Percentiles rank a stretch among this genome's conserved stretches.
These are phyloP conservation scores for Enteromius treurensis DNA, from an alignment of 2,797 vertebrate species.

Conservation along the genomic window DNA sequence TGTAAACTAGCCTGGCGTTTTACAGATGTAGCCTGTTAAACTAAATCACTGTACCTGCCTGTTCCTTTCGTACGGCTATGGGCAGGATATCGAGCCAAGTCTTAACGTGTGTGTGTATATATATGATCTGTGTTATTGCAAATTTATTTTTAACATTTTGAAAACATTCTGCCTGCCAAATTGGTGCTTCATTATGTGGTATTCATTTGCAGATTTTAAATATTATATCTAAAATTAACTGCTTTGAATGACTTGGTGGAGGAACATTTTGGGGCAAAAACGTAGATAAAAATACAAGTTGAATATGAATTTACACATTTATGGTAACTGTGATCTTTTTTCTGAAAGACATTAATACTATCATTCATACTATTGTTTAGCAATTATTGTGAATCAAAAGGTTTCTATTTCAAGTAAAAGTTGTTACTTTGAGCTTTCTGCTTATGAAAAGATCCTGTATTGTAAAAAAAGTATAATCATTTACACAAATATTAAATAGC, in stretches of 20 bases:
- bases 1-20: slow-evolving; percentile 79
- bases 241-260: not conserved
- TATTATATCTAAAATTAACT: slow-evolving; percentile 33
- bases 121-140: slow-evolving; percentile 47
- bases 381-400: not conserved
- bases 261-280: not conserved
- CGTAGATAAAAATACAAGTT: not conserved
- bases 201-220: slow-evolving; percentile 31
- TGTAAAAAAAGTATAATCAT: not conserved
- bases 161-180: slow-evolving; percentile 46
- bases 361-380: not conserved
- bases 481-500: not conserved
- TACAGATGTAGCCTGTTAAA: slow-evolving; percentile 81
- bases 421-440: not conserved
- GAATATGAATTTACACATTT: not conserved
- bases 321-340: not conserved
- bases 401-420: not conserved
- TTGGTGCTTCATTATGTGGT: slow-evolving; percentile 34
- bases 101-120: slow-evolving; percentile 72
- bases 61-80: slow-evolving; percentile 72
- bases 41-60: slow-evolving; percentile 80
- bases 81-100: slow-evolving; percentile 70
- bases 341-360: not conserved
- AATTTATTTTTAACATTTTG: slow-evolving; percentile 48
- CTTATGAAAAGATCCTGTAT: not conserved